Conservation (phyloP, 1,140 invertebrate species). For the Zaprionus camerounensis region DNA sequence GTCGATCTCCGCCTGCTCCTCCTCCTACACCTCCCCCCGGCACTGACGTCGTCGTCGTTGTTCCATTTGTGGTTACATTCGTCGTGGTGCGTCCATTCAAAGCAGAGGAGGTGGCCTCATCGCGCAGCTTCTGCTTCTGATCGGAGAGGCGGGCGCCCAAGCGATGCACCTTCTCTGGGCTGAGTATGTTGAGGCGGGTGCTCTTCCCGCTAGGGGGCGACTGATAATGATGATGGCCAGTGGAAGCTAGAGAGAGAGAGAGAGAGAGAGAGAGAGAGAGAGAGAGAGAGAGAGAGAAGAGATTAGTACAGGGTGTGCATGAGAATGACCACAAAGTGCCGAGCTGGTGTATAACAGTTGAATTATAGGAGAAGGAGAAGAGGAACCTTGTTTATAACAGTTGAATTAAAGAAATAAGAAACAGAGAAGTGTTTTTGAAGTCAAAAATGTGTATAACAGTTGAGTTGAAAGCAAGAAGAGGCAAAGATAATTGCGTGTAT, state of each 20-base stretch:
- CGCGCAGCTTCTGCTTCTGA: conserved; percentile 72
- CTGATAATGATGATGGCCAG: conserved; percentile 36
- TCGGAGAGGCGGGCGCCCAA: conserved; percentile 74
- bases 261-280: background rate
- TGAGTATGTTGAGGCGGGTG: conserved; percentile 72
- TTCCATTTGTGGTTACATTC: background rate
- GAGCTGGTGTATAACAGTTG: background rate
- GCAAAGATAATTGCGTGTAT: too few relatives aligned
- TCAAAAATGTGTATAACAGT: too few relatives aligned
- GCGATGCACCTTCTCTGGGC: conserved; percentile 81
- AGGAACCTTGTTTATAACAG: too few relatives aligned
- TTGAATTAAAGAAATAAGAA: too few relatives aligned
- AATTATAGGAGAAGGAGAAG: background rate
- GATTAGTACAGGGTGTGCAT: background rate
- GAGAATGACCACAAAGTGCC: too few relatives aligned
- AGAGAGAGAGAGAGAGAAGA: background rate
- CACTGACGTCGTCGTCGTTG: background rate
- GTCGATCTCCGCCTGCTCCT: conserved; percentile 34
- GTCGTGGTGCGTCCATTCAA: background rate
- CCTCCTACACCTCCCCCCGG: conserved; percentile 47
- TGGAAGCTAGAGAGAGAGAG: conserved; percentile 16
- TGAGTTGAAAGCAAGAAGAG: too few relatives aligned
- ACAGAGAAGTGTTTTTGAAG: too few relatives aligned
- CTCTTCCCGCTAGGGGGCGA: conserved; percentile 20
- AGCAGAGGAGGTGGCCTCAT: conserved; percentile 46